These are phyloP conservation scores for Chouioia cunea DNA, from an alignment of 2,888 invertebrate genomes.

Conservation along the genomic window DNA sequence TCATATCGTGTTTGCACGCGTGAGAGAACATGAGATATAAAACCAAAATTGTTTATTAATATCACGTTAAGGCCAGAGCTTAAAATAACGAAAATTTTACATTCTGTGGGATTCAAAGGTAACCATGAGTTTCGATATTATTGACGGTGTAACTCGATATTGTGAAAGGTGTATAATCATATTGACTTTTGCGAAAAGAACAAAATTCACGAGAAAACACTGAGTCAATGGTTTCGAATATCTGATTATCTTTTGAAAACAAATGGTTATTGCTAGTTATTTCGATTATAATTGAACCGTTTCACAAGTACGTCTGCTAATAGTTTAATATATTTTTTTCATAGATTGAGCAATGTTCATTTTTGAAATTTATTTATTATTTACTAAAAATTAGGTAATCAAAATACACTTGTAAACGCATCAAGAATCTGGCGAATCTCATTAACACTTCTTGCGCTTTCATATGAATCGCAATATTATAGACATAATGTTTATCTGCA, in stretches of 20 bases:
- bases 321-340: too few species aligned
- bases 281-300: background rate
- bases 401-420: constrained; percentile 32
- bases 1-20: constrained; percentile 36
- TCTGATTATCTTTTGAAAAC: constrained; percentile 18
- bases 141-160: background rate
- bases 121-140: constrained; percentile 14
- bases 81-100: constrained; percentile 24
- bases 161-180: too few species aligned
- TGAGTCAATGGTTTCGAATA: background rate
- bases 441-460: constrained; percentile 41
- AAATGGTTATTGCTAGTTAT: constrained; percentile 15
- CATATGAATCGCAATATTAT: constrained; percentile 43
- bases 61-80: constrained; percentile 38
- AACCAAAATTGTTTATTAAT: constrained; percentile 31
- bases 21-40: constrained; percentile 33
- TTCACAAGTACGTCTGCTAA: too few species aligned
- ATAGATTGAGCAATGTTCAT: constrained; percentile 25
- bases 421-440: constrained; percentile 40
- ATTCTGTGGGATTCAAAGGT: constrained; percentile 5
- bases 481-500: constrained; percentile 18
- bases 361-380: constrained; percentile 32
- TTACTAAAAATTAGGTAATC: constrained; percentile 18
- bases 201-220: too few species aligned
- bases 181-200: too few species aligned